Conservation (phyloP, 2,113 vertebrate genomes). For the Phycodurus eques region DNA sequence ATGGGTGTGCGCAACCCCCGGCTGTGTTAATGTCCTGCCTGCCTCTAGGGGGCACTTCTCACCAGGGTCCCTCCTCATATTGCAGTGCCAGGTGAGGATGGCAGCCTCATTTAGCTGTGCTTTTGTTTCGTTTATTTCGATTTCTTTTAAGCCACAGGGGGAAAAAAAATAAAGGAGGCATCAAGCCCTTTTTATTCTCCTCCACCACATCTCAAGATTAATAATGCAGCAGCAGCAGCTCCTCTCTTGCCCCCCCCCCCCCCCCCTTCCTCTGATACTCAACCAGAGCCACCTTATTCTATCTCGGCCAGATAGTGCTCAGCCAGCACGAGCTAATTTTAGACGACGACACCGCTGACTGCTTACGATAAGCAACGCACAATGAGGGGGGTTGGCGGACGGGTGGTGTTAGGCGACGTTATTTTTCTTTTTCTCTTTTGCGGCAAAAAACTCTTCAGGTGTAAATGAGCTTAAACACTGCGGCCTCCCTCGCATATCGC, state of each 20-base stretch:
- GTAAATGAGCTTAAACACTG: neutral
- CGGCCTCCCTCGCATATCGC: neutral
- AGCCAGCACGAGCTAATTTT: constrained; percentile 72
- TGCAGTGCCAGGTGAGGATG: constrained; percentile 51
- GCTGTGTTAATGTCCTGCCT: constrained; percentile 36
- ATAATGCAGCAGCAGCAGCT: constrained; percentile 61
- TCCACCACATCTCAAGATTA: constrained; percentile 52
- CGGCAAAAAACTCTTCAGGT: neutral
- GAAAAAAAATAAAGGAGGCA: neutral
- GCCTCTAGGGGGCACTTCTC: constrained; percentile 39
- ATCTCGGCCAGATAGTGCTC: constrained; percentile 64
- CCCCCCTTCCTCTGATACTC: neutral
- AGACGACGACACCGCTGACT: constrained; percentile 65
- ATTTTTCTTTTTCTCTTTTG: constrained; percentile 45
- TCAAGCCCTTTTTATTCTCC: constrained; percentile 11
- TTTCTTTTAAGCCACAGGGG: constrained; percentile 15
- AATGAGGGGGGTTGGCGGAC: constrained; percentile 29
- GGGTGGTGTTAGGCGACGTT: constrained; percentile 20
- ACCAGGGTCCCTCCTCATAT: constrained; percentile 1
- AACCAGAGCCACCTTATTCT: constrained; percentile 41
- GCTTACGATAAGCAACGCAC: constrained; percentile 62
- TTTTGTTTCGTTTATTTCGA: constrained; percentile 11
- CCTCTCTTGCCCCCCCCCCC: neutral
- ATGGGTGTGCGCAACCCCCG: constrained; percentile 10
- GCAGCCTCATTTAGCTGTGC: constrained; percentile 48